phyloP scores from a whole-genome alignment of 2,113 vertebrate species.

The Sphaerodactylus townsendi region DNA sequence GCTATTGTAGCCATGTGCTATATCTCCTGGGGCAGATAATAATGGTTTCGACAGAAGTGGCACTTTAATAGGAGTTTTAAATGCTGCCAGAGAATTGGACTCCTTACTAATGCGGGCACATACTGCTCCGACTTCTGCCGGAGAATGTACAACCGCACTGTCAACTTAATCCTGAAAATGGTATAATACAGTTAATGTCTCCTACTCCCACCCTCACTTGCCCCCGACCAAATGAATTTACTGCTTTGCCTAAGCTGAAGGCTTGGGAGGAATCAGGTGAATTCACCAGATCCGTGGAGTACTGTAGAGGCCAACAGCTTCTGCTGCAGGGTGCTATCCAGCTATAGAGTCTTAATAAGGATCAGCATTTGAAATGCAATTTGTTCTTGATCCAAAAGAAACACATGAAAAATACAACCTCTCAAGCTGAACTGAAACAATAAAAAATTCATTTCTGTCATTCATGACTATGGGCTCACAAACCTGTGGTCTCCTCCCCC shows the following conservation, averaged over 20 bases:
- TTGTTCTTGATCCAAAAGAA: not conserved
- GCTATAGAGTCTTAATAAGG: not conserved
- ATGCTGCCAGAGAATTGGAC: no score
- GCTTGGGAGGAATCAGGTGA: not conserved
- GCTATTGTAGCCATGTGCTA: no score
- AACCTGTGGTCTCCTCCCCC: no score
- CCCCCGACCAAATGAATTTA: not conserved
- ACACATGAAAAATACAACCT: not conserved
- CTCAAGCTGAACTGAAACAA: not conserved
- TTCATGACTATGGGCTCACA: not conserved
- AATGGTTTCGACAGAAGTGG: no score
- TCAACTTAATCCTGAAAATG: no score
- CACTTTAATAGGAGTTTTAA: no score
- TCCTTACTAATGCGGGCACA: no score
- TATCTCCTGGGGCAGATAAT: no score
- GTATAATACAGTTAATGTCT: slow-evolving; percentile 1
- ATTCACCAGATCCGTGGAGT: not conserved
- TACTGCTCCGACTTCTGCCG: no score
- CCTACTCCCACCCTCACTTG: not conserved
- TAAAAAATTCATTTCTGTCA: not conserved
- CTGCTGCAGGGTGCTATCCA: not conserved
- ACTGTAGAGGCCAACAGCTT: not conserved
- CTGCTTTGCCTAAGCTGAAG: not conserved
- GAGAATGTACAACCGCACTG: no score
- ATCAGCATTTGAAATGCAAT: not conserved